These are phyloP conservation scores for Pangasianodon gigas DNA, from an alignment of 2,113 vertebrate genomes.

Conservation along the genomic window DNA sequence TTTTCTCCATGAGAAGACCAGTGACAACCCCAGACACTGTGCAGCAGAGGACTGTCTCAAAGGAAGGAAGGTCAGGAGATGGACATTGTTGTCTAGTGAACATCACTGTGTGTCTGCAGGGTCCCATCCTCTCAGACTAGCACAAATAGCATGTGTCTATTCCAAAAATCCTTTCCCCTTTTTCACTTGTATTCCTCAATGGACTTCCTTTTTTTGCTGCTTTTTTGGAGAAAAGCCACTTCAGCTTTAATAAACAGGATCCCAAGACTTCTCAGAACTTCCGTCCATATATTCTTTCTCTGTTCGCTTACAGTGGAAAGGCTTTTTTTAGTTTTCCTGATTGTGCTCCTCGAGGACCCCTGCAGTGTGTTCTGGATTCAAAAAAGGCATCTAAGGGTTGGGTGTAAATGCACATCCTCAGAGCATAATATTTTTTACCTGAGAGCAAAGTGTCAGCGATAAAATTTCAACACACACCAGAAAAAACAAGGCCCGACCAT, in stretches of 20 bases:
- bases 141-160: neutral
- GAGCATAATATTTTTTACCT: neutral
- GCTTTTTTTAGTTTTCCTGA: neutral
- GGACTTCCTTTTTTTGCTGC: neutral
- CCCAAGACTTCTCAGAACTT: constrained; percentile 56
- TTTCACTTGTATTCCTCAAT: constrained; percentile 31
- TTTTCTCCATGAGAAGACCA: neutral
- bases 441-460: neutral
- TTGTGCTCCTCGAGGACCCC: neutral
- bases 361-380: neutral
- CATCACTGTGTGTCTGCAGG: neutral
- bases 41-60: neutral
- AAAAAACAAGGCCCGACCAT: neutral
- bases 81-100: neutral
- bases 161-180: neutral
- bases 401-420: neutral
- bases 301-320: constrained; percentile 7
- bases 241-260: constrained; percentile 66
- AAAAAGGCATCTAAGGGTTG: neutral
- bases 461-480: neutral
- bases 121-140: neutral
- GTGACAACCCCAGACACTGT: neutral
- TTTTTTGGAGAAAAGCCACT: constrained; percentile 50
- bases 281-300: constrained; percentile 56
- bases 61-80: neutral